phyloP scores from a whole-genome alignment of 2,888 invertebrate species.

The Ophion slaviceki region DNA sequence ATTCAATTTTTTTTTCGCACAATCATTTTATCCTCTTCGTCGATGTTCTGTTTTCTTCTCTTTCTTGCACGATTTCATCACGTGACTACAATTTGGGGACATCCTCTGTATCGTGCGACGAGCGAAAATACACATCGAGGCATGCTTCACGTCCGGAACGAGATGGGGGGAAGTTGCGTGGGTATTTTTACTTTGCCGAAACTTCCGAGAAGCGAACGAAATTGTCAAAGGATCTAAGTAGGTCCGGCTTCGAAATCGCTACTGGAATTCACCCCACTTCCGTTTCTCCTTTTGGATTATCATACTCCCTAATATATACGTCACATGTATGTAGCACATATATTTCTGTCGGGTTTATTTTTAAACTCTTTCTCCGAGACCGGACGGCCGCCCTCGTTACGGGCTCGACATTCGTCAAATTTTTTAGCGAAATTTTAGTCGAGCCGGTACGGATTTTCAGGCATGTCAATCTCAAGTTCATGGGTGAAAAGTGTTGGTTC shows the following conservation, averaged over 20 bases:
- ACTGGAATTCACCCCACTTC: constrained; percentile 76
- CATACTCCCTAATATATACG: constrained; percentile 52
- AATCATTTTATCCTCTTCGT: constrained; percentile 21
- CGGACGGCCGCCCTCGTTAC: background rate
- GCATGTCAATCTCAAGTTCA: background rate
- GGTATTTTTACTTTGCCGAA: constrained; percentile 78
- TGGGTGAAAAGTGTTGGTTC: background rate
- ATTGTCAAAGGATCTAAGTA: constrained; percentile 77
- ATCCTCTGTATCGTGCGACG: constrained; percentile 41
- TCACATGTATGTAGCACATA: constrained; percentile 40
- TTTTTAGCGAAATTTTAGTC: background rate
- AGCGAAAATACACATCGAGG: constrained; percentile 42
- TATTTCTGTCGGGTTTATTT: constrained; percentile 53
- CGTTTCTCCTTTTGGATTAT: constrained; percentile 65
- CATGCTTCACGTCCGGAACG: constrained; percentile 53
- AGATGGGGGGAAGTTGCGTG: constrained; percentile 26
- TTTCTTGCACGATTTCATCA: constrained; percentile 6
- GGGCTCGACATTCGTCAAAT: constrained; percentile 12
- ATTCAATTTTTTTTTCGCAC: constrained; percentile 13
- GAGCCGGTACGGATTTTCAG: background rate
- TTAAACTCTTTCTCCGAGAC: constrained; percentile 55
- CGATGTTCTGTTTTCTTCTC: background rate
- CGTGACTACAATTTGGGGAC: constrained; percentile 49
- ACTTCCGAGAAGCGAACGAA: constrained; percentile 75
- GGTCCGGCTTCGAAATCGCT: constrained; percentile 71